These are phyloP conservation scores for Tamandua tetradactyla DNA, from an alignment of 2,797 vertebrate genomes.

Conservation along the genomic window DNA sequence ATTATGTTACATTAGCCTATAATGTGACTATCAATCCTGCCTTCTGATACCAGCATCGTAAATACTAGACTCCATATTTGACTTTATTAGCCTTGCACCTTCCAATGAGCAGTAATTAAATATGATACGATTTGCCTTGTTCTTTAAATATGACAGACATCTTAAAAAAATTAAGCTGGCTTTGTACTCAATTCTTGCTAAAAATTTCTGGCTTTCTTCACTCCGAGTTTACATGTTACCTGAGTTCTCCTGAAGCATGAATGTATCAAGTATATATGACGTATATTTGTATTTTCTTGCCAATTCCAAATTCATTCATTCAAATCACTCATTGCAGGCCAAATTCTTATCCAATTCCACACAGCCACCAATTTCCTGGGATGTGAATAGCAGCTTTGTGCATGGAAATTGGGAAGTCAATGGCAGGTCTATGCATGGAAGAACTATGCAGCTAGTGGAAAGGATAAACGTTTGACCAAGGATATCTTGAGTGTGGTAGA, in stretches of 20 bases:
- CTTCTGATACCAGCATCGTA: not conserved
- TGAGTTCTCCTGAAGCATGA: constrained; percentile 65
- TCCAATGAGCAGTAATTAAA: not conserved
- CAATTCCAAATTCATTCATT: constrained; percentile 77
- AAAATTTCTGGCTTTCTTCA: constrained; percentile 51
- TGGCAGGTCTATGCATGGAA: constrained; percentile 61
- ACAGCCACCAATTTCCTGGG: constrained; percentile 62
- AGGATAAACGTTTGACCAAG: constrained; percentile 53
- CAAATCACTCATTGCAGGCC: constrained; percentile 67
- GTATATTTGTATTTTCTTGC: constrained; percentile 69
- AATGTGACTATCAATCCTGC: not conserved
- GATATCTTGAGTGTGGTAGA: not conserved
- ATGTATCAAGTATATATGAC: constrained; percentile 63
- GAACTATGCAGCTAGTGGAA: constrained; percentile 24
- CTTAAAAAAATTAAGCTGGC: not conserved
- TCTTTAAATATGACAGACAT: constrained; percentile 46
- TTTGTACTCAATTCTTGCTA: constrained; percentile 19
- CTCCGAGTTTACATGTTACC: constrained; percentile 61
- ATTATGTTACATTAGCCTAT: not conserved
- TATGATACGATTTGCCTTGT: not conserved
- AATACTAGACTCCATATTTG: too few species aligned
- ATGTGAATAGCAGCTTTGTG: constrained; percentile 76
- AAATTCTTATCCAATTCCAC: constrained; percentile 74
- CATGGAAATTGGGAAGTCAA: constrained; percentile 51
- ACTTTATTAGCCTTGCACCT: not conserved